phyloP scores from a whole-genome alignment of 2,888 invertebrate species.

The Acheta domesticus region DNA sequence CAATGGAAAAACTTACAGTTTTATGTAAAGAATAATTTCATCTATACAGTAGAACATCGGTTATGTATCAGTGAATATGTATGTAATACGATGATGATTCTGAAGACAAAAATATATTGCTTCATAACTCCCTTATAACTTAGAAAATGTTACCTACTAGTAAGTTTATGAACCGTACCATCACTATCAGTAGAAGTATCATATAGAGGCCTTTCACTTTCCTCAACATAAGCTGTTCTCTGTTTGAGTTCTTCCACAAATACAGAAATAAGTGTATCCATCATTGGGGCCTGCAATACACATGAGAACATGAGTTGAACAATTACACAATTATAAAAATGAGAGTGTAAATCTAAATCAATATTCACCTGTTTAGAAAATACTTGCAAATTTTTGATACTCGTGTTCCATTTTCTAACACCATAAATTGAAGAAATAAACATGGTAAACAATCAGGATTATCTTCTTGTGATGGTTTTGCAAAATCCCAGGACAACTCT shows the following conservation, averaged over 20 bases:
- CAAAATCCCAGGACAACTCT: conserved; percentile 90
- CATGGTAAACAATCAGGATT: conserved; percentile 82
- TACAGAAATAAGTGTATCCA: conserved; percentile 79
- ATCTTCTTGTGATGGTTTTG: conserved; percentile 79
- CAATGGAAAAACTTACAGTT: too few species aligned
- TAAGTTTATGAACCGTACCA: conserved; percentile 38
- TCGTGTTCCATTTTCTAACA: conserved; percentile 70
- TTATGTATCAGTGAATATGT: too few species aligned
- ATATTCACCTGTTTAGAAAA: conserved; percentile 55
- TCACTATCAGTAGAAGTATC: conserved; percentile 45
- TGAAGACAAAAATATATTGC: too few species aligned
- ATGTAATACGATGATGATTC: too few species aligned
- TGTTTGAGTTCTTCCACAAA: conserved; percentile 75
- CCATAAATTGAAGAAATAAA: conserved; percentile 85
- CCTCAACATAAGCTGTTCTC: conserved; percentile 46
- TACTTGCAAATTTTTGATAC: conserved; percentile 74
- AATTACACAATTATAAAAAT: neutral
- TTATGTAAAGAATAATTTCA: too few species aligned
- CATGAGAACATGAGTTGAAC: neutral
- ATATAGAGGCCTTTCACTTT: conserved; percentile 47
- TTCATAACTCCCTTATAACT: too few species aligned
- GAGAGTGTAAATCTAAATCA: neutral
- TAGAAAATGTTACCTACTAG: too few species aligned
- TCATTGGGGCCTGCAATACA: conserved; percentile 64
- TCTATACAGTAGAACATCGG: too few species aligned